Evolutionary conservation across 2,888 invertebrate genomes (phyloP).

Genomic region (Seira ritae): DNA sequence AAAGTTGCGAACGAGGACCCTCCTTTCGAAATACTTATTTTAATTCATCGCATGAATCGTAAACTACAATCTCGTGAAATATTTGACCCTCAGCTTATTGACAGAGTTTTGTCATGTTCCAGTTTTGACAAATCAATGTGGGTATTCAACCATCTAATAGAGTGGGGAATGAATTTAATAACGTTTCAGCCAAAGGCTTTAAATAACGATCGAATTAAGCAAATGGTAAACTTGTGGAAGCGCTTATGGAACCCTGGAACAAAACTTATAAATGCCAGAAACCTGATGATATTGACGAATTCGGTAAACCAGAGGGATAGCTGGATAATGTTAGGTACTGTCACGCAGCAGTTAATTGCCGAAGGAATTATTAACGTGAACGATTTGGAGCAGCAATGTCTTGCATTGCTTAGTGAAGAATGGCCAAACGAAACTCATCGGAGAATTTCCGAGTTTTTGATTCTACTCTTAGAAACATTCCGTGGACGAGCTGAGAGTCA

Average conservation of each 20-base stretch:
- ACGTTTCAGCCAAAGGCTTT: conserved; percentile 62
- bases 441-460: conserved; percentile 62
- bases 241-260: conserved; percentile 42
- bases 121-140: conserved; percentile 30
- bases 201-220: conserved; percentile 25
- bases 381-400: conserved; percentile 65
- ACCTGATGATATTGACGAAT: conserved; percentile 61
- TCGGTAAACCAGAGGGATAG: conserved; percentile 50
- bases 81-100: conserved; percentile 43
- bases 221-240: conserved; percentile 63
- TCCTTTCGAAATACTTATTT: conserved; percentile 55
- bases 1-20: conserved; percentile 34
- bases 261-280: conserved; percentile 65
- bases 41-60: conserved; percentile 54
- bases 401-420: conserved; percentile 63
- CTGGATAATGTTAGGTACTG: conserved; percentile 50
- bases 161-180: conserved; percentile 60
- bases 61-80: conserved; percentile 48
- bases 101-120: conserved; percentile 53
- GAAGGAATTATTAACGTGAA: conserved; percentile 51
- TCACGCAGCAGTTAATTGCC: conserved; percentile 57
- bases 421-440: conserved; percentile 53
- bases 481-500: conserved; percentile 19
- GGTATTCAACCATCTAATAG: conserved; percentile 49
- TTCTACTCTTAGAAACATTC: conserved; percentile 47